phyloP scores from a whole-genome alignment of 1,140 invertebrate species.

The Halesus radiatus region DNA sequence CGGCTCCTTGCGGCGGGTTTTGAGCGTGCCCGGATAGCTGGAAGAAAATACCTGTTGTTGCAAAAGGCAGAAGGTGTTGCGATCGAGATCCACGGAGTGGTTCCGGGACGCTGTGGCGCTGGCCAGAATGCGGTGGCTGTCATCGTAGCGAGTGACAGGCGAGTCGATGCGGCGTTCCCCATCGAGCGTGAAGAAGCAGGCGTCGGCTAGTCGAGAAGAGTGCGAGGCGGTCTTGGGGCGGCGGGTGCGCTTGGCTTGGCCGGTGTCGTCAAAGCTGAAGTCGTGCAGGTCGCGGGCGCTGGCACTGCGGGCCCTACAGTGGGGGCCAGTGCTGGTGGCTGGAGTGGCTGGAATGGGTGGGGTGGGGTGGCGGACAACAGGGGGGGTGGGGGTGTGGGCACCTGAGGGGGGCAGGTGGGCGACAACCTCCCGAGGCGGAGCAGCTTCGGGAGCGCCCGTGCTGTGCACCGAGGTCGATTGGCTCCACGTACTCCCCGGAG shows the following conservation, averaged over 20 bases:
- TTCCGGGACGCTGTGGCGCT: conserved; percentile 71
- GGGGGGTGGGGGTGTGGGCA: conserved; percentile 50
- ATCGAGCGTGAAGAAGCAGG: conserved; percentile 50
- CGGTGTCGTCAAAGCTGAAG: conserved; percentile 79
- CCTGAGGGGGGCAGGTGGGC: conserved; percentile 51
- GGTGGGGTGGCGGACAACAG: conserved; percentile 58
- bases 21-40: conserved; percentile 85
- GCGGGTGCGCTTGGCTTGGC: conserved; percentile 72
- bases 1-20: conserved; percentile 73
- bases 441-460: conserved; percentile 63
- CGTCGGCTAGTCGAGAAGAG: conserved; percentile 42
- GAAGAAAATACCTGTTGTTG: conserved; percentile 80
- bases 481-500: conserved; percentile 75
- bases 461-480: conserved; percentile 63
- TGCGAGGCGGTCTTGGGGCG: conserved; percentile 60
- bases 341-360: conserved; percentile 12
- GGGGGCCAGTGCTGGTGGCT: conserved; percentile 14
- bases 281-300: conserved; percentile 84
- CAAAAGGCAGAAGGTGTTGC: conserved; percentile 70
- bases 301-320: conserved; percentile 68
- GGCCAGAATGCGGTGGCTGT: conserved; percentile 69
- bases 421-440: conserved; percentile 63
- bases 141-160: conserved; percentile 83
- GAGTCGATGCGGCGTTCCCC: conserved; percentile 73
- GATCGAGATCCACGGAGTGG: conserved; percentile 73